Evolutionary conservation across 1,140 invertebrate species (phyloP).

Genomic region (Procambarus virginalis): DNA sequence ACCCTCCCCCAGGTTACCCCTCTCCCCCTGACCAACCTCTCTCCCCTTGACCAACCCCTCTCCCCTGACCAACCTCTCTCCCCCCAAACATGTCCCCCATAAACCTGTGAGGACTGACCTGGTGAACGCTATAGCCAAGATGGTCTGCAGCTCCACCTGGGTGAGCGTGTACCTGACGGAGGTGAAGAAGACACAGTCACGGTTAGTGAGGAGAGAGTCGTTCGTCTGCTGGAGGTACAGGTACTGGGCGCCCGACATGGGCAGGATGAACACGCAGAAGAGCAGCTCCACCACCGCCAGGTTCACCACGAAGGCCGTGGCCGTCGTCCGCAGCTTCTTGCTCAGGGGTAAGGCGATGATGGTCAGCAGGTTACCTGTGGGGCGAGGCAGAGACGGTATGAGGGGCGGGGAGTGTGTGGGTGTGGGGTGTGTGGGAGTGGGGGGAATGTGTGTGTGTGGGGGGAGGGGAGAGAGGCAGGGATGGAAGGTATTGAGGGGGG

Average conservation of each 20-base stretch:
- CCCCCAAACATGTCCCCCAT: no score
- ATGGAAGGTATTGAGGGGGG: no score
- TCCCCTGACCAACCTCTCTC: no score
- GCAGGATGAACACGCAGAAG: conserved; percentile 68
- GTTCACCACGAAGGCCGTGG: conserved; percentile 69
- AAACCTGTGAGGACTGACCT: conserved; percentile 35
- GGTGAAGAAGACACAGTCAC: conserved; percentile 63
- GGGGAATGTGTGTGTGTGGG: no score
- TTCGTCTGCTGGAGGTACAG: conserved; percentile 51
- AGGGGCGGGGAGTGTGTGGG: no score
- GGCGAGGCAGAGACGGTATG: no score
- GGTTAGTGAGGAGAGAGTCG: conserved; percentile 50
- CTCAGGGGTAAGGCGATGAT: conserved; percentile 69
- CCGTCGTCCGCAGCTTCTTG: conserved; percentile 66
- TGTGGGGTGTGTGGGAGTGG: no score
- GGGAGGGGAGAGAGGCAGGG: no score
- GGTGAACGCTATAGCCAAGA: conserved; percentile 56
- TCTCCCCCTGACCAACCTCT: no score
- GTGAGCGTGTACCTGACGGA: conserved; percentile 47
- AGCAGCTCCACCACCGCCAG: conserved; percentile 67
- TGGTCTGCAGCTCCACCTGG: conserved; percentile 56
- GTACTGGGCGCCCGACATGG: conserved; percentile 69
- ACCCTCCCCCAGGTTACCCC: no score
- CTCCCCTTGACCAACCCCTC: no score
- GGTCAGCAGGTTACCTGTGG: conserved; percentile 69